Conservation (phyloP, 35 echinoderm and acorn worm species). For the Strongylocentrotus purpuratus region DNA sequence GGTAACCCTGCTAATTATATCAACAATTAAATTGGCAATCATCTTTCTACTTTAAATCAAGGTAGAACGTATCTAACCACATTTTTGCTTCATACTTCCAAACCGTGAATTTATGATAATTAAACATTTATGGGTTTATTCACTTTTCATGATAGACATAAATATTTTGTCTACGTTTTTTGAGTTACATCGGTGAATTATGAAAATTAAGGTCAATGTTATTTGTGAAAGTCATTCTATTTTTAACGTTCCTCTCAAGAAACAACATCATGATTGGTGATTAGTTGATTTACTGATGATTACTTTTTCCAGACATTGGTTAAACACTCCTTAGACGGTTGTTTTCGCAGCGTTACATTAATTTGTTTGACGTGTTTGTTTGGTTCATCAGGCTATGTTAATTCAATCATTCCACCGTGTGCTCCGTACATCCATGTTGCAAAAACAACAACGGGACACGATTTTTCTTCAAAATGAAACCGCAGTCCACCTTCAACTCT, state of each 20-base stretch:
- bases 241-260: background rate
- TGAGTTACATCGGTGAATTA: background rate
- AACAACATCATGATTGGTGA: background rate
- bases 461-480: background rate
- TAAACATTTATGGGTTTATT: too few relatives aligned
- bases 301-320: background rate
- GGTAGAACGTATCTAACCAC: too few relatives aligned
- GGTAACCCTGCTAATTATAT: too few relatives aligned
- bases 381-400: background rate
- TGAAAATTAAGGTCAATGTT: background rate
- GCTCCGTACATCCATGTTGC: background rate
- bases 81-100: too few relatives aligned
- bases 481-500: background rate
- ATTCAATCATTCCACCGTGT: background rate
- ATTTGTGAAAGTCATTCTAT: background rate
- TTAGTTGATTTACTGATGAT: background rate
- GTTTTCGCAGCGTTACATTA: background rate
- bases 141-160: too few relatives aligned
- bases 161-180: background rate
- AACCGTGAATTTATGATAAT: too few relatives aligned
- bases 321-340: background rate
- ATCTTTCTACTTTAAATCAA: too few relatives aligned
- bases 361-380: background rate
- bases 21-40: too few relatives aligned
- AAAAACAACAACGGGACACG: background rate